These are phyloP conservation scores for Thaleichthys pacificus DNA, from an alignment of 2,797 vertebrate genomes.

Conservation along the genomic window DNA sequence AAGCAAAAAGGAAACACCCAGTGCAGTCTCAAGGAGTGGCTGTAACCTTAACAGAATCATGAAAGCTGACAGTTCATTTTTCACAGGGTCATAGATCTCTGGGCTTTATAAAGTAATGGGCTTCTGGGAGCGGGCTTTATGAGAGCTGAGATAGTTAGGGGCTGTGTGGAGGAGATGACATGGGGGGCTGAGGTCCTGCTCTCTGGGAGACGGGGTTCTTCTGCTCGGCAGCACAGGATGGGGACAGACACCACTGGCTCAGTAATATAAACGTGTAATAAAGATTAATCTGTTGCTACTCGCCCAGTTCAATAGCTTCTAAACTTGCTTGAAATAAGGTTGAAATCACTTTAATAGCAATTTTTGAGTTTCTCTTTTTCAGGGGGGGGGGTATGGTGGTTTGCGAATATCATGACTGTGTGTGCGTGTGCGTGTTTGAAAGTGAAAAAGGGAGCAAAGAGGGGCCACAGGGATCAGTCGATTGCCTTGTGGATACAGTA, in stretches of 20 bases:
- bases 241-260: constrained; percentile 58
- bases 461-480: not conserved
- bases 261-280: constrained; percentile 85
- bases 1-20: constrained; percentile 13
- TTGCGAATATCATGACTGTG: constrained; percentile 38
- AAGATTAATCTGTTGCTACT: constrained; percentile 85
- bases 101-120: constrained; percentile 84
- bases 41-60: constrained; percentile 83
- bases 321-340: constrained; percentile 83
- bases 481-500: not conserved
- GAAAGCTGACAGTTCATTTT: constrained; percentile 86
- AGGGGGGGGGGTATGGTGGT: constrained; percentile 33
- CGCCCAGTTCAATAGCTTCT: constrained; percentile 76
- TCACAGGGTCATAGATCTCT: constrained; percentile 83
- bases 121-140: constrained; percentile 82
- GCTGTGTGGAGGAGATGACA: constrained; percentile 76
- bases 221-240: constrained; percentile 38
- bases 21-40: constrained; percentile 72
- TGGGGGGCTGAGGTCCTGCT: constrained; percentile 74
- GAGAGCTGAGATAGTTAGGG: constrained; percentile 85
- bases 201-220: constrained; percentile 77
- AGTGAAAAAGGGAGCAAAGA: not conserved
- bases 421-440: constrained; percentile 8
- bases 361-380: constrained; percentile 52
- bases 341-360: constrained; percentile 81